Evolutionary conservation across 2,888 invertebrate species (phyloP), one percentile per base, ranked within the genome.

Genomic region (Lasioglossum vierecki): DNA sequence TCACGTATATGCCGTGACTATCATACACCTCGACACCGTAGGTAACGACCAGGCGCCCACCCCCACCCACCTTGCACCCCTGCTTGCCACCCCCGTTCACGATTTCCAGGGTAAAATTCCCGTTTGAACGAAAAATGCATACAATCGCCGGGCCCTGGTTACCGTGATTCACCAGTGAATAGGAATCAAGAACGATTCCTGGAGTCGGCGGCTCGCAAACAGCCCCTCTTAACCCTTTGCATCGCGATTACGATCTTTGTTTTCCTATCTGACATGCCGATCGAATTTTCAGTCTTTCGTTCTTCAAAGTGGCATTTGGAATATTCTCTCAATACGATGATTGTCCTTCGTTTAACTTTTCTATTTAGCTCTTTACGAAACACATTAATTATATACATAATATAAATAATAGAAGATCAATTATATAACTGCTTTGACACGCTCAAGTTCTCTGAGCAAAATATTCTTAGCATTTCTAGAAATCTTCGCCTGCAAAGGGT

Each of bases 1-100:
- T 92, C 92, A 86, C 90, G 82, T 92, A 91, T 68, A 68, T 91
- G 89, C 91, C 93, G 93, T 93, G 93, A 93, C 93, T 93, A 93
- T 93, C 93, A 79, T 83, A 83, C 81, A 86, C 90, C 89, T 90
- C 91, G 91, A 93, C 92, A 91, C 91, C 89, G 84, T 90, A 88
- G 85, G 85, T 91, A 91, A 91, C 91, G 90, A 93, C 92, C 91
- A 26, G 86, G 75, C 83, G 72, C 84, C 79, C 80, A 68, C 46
- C 75, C 35, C 75, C 41, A 41, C 35, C 76, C 39, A 46, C 75
- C 70, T 35, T 18, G 9, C 13, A 18, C 76, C 11, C 68, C 68
- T 41, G 49, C 6, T 18, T 26, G 18, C 60, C 60, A 41, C 68
- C 68, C 71, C 26, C 11, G 18, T 22, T 22, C 60, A 73, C 68